Evolutionary conservation across 2,888 invertebrate species (phyloP).

Genomic region (Caenorhabditis sp.): DNA sequence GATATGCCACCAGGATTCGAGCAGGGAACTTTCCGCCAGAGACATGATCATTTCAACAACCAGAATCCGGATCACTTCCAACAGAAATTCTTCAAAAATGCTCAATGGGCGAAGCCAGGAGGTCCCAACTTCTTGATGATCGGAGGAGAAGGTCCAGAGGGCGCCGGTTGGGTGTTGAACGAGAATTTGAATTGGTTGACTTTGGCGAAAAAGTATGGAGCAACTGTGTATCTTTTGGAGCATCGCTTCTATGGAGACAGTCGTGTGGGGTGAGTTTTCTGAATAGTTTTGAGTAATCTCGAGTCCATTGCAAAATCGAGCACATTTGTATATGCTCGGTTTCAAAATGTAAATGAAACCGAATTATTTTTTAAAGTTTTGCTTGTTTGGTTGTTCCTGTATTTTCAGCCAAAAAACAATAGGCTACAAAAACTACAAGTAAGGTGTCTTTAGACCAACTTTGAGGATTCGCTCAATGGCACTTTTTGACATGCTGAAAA

Average conservation of each 20-base stretch:
- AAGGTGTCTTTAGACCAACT: too few species aligned
- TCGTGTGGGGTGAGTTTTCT: conserved; percentile 84
- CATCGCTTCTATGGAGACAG: conserved; percentile 96
- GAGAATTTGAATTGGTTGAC: conserved; percentile 64
- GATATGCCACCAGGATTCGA: conserved; percentile 35
- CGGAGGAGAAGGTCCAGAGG: conserved; percentile 89
- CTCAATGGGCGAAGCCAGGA: conserved; percentile 87
- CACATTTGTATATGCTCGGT: too few species aligned
- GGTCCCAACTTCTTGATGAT: conserved; percentile 95
- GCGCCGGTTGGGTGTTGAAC: conserved; percentile 65
- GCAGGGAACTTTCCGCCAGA: conserved; percentile 61
- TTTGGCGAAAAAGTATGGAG: conserved; percentile 85
- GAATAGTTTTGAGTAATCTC: neutral
- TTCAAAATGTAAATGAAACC: too few species aligned
- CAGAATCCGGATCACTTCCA: conserved; percentile 67
- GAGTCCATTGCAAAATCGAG: too few species aligned
- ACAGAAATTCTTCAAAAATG: conserved; percentile 90
- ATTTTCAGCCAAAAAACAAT: too few species aligned
- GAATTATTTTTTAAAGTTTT: too few species aligned
- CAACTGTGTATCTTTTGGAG: conserved; percentile 92
- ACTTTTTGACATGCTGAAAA: too few species aligned
- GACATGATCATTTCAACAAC: conserved; percentile 72
- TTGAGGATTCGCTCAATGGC: too few species aligned
- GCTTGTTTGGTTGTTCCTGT: too few species aligned
- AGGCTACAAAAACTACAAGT: too few species aligned